Percentiles rank a stretch among this genome's conserved stretches.
Evolutionary conservation across 2,797 vertebrate genomes (phyloP).

Genomic region (Propithecus perrieri): DNA sequence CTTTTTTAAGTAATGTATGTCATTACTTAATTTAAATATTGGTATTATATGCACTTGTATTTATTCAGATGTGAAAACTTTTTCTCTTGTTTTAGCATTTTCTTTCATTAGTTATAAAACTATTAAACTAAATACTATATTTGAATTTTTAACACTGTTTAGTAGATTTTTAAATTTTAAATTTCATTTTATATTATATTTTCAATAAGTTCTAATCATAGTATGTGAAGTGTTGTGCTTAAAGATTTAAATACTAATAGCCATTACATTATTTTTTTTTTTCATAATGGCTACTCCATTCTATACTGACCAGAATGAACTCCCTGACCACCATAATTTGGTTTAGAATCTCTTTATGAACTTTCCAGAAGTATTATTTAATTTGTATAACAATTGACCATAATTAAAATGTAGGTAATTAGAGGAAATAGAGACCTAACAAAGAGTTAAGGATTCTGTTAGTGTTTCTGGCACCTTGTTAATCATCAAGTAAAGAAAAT

Average conservation of each 20-base stretch:
- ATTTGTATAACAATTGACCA: slow-evolving; percentile 40
- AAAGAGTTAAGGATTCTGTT: slow-evolving; percentile 81
- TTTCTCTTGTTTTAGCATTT: slow-evolving; percentile 43
- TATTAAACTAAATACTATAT: slow-evolving; percentile 23
- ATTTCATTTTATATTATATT: slow-evolving; percentile 51
- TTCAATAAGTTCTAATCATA: slow-evolving; percentile 13
- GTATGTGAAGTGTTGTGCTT: neutral
- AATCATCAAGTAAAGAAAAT: slow-evolving; percentile 80
- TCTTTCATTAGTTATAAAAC: neutral
- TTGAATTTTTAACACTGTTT: slow-evolving; percentile 48
- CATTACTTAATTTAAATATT: slow-evolving; percentile 16
- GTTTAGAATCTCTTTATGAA: slow-evolving; percentile 33
- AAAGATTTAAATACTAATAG: neutral
- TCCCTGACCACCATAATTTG: neutral
- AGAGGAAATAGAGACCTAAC: slow-evolving; percentile 75
- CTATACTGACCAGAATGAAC: neutral
- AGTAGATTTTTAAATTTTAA: neutral
- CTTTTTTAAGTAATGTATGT: neutral
- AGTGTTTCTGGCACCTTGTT: slow-evolving; percentile 78
- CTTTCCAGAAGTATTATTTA: slow-evolving; percentile 7
- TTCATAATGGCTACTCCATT: neutral
- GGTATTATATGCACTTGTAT: neutral
- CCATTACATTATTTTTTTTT: neutral
- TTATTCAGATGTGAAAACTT: neutral
- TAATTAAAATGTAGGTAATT: slow-evolving; percentile 72